Evolutionary conservation across 1,140 invertebrate species (phyloP).

Genomic region (Rhopalosiphum maidis): DNA sequence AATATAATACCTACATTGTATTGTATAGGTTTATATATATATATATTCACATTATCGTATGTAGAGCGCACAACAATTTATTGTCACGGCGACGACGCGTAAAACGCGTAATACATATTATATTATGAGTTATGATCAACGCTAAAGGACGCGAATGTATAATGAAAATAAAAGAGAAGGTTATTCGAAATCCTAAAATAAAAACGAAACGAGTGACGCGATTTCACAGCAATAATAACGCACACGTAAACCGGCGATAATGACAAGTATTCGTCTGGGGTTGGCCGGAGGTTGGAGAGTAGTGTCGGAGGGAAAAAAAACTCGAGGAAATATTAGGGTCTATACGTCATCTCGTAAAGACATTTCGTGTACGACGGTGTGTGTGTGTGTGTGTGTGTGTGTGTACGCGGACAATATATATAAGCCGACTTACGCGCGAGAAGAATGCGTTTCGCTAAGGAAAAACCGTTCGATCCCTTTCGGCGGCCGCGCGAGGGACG

Average conservation of each 20-base stretch:
- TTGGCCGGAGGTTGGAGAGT: not conserved
- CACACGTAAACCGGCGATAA: not conserved
- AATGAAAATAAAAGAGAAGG: not conserved
- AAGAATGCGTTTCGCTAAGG: not conserved
- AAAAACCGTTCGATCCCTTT: conserved; percentile 15
- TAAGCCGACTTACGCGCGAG: not conserved
- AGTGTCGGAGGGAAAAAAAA: not conserved
- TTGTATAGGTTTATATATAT: not conserved
- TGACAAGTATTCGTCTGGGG: not conserved
- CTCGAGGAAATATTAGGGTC: not conserved
- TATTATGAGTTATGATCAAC: not conserved
- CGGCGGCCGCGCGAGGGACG: not conserved
- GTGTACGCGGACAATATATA: not conserved
- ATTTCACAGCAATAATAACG: not conserved
- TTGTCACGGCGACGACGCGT: not conserved
- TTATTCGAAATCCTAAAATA: not conserved
- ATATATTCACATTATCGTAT: not conserved
- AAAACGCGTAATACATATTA: not conserved
- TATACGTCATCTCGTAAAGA: not conserved
- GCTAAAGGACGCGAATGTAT: not conserved
- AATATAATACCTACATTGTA: not conserved
- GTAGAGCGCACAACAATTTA: not conserved
- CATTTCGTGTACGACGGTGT: not conserved
- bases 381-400: not conserved
- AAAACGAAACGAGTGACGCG: not conserved